Percentiles rank a stretch among this genome's conserved stretches.
These are phyloP conservation scores for Erebia ligea DNA, from an alignment of 2,888 invertebrate genomes.

Conservation along the genomic window DNA sequence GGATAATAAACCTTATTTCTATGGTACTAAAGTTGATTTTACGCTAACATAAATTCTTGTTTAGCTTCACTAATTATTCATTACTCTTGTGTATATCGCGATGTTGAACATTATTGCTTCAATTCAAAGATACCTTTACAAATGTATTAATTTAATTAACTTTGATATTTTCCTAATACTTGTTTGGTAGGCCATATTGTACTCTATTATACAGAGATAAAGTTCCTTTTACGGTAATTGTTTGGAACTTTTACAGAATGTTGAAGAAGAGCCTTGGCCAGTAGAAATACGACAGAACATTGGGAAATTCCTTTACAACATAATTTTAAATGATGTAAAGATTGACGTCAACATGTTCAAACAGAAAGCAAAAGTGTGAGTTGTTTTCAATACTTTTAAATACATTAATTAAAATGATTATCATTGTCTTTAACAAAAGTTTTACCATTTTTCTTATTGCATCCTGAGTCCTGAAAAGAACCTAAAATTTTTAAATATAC, in stretches of 20 bases:
- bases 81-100: background rate
- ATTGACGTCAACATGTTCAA: constrained; percentile 89
- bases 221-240: background rate
- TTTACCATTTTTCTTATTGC: too few species aligned
- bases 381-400: constrained; percentile 29
- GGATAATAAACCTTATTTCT: background rate
- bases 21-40: background rate
- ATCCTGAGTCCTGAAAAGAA: too few species aligned
- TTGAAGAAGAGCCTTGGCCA: constrained; percentile 86
- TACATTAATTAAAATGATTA: too few species aligned
- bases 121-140: background rate
- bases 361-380: constrained; percentile 76
- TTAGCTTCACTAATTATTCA: too few species aligned
- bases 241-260: constrained; percentile 60
- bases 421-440: too few species aligned
- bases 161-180: background rate
- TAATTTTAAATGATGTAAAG: constrained; percentile 93
- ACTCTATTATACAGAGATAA: background rate
- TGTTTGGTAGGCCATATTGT: background rate
- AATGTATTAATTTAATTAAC: too few species aligned
- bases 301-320: constrained; percentile 93
- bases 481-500: too few species aligned
- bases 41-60: background rate
- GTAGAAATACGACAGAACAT: constrained; percentile 84
- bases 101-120: background rate